These are phyloP conservation scores for Rhopalosiphum nymphaeae DNA, from an alignment of 2,888 invertebrate species.

Conservation along the genomic window DNA sequence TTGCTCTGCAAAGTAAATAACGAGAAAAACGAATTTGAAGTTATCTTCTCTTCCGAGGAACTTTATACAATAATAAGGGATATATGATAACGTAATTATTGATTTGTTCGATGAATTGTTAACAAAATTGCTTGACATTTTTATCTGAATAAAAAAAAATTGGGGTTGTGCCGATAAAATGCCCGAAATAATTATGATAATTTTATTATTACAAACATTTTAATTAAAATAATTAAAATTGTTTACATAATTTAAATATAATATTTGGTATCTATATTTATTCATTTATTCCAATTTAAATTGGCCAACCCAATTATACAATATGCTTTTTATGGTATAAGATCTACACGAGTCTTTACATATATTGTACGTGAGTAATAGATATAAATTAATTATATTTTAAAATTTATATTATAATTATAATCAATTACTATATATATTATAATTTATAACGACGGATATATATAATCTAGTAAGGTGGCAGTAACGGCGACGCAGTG, in stretches of 20 bases:
- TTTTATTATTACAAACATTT: not conserved
- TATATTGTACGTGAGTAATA: not conserved
- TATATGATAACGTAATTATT: not conserved
- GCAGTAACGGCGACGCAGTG: not conserved
- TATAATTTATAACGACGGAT: not conserved
- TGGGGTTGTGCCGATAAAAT: not conserved
- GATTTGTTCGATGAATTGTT: not conserved
- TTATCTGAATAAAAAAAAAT: not conserved
- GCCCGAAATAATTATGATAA: not conserved
- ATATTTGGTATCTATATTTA: not conserved
- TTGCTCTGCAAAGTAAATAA: not conserved
- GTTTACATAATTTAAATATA: not conserved
- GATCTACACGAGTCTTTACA: no score
- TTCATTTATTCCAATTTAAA: not conserved
- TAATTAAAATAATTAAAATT: not conserved
- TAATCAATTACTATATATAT: not conserved
- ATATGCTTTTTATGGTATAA: not conserved
- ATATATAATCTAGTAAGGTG: not conserved
- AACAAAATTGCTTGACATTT: not conserved
- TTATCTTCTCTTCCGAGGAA: not conserved
- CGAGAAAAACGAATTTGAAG: constrained; percentile 8
- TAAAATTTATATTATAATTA: not conserved
- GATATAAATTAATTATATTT: not conserved
- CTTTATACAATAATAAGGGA: not conserved
- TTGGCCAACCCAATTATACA: not conserved